Evolutionary conservation across 2,888 invertebrate genomes (phyloP).

Genomic region (Hipparchia sbordonii): DNA sequence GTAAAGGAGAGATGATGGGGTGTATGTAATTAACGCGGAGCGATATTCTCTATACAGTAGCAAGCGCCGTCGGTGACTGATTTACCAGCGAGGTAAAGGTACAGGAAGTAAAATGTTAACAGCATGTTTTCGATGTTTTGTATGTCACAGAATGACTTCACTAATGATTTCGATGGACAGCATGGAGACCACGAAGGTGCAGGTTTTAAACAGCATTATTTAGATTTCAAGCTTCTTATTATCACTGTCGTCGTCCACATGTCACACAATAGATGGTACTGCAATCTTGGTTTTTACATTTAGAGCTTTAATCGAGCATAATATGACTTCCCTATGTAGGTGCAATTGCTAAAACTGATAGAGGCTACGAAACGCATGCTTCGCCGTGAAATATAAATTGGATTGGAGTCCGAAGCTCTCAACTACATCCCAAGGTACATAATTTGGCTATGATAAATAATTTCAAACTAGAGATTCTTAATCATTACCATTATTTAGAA

Average conservation of each 20-base stretch:
- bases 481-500: not conserved
- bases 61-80: not conserved
- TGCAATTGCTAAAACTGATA: slow-evolving; percentile 8
- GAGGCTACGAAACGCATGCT: slow-evolving; percentile 14
- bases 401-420: slow-evolving; percentile 5
- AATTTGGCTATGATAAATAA: not conserved
- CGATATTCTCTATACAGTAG: not conserved
- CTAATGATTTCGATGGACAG: not conserved
- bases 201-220: not conserved
- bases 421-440: not conserved
- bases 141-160: slow-evolving; percentile 5
- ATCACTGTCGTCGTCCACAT: not conserved
- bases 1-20: not conserved
- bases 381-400: not conserved
- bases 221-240: not conserved
- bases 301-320: slow-evolving; percentile 9
- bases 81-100: slow-evolving; percentile 14
- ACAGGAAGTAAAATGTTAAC: not conserved
- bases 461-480: not conserved
- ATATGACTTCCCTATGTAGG: not conserved
- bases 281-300: slow-evolving; percentile 14
- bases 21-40: not conserved
- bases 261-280: slow-evolving; percentile 13
- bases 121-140: slow-evolving; percentile 12
- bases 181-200: slow-evolving; percentile 13